Evolutionary conservation across 2,797 vertebrate genomes (phyloP).

Genomic region (Momotus momota): DNA sequence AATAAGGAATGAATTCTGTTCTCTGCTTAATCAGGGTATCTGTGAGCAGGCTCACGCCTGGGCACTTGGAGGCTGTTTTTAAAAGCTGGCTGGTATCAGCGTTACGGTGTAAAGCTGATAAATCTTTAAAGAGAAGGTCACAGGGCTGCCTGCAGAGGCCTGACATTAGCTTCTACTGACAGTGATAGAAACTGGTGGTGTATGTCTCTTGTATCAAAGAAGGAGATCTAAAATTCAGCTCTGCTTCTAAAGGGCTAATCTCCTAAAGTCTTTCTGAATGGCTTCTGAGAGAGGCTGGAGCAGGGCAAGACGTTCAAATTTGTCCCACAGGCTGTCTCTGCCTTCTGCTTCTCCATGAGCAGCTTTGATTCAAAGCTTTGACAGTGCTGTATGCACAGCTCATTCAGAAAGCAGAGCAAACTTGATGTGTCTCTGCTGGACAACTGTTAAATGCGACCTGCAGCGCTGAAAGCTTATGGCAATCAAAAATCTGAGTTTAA

Average conservation of each 20-base stretch:
- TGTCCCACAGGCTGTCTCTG: neutral
- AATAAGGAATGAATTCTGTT: neutral
- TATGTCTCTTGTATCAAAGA: neutral
- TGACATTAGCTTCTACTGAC: neutral
- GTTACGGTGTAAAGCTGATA: neutral
- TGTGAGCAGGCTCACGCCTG: neutral
- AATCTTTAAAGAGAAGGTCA: slow-evolving; percentile 22
- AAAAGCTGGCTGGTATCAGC: neutral
- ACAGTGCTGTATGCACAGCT: neutral
- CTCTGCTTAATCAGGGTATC: neutral
- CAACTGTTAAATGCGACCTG: neutral
- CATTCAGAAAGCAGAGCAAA: neutral
- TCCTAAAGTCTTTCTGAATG: neutral
- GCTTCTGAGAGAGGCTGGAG: neutral
- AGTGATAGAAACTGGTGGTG: neutral
- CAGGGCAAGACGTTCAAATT: neutral
- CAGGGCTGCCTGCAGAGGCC: neutral
- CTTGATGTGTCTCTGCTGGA: neutral
- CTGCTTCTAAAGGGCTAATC: neutral
- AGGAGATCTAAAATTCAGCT: neutral
- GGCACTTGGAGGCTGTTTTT: neutral
- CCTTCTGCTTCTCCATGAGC: neutral
- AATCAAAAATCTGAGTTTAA: neutral
- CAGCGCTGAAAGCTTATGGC: neutral
- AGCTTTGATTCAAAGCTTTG: neutral